These are phyloP conservation scores for Leucania comma DNA, from an alignment of 2,888 invertebrate species.

Conservation along the genomic window DNA sequence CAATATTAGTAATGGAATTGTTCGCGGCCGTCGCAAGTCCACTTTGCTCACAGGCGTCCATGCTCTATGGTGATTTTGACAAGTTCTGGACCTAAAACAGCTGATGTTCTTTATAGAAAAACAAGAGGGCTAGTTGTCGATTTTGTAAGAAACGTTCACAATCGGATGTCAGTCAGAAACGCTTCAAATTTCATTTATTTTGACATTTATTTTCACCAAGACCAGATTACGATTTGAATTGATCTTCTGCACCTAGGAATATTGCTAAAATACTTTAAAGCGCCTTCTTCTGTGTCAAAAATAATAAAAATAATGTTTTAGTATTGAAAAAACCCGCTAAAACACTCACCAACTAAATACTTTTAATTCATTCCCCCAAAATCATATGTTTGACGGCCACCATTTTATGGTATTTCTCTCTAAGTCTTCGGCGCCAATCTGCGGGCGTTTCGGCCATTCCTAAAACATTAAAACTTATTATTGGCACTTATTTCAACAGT, in stretches of 20 bases:
- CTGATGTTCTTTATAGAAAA: slow-evolving; percentile 14
- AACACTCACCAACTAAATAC: too few relatives aligned
- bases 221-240: too few relatives aligned
- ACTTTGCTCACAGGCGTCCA: neutral
- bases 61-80: neutral
- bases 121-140: too few relatives aligned
- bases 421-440: slow-evolving; percentile 77
- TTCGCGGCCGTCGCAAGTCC: slow-evolving; percentile 3
- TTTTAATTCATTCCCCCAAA: slow-evolving; percentile 50
- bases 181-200: too few relatives aligned
- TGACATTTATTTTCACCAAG: too few relatives aligned
- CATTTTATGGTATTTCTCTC: slow-evolving; percentile 74
- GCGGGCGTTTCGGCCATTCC: slow-evolving; percentile 75
- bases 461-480: slow-evolving; percentile 85
- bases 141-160: too few relatives aligned
- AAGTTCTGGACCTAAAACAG: slow-evolving; percentile 20
- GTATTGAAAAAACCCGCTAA: neutral
- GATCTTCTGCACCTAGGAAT: too few relatives aligned
- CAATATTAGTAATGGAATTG: neutral
- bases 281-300: neutral
- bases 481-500: slow-evolving; percentile 85
- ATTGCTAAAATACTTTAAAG: neutral
- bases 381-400: slow-evolving; percentile 63
- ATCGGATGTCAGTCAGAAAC: too few relatives aligned
- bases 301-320: neutral